These are phyloP conservation scores for Eriocheir sinensis DNA, from an alignment of 1,140 invertebrate genomes.

Conservation along the genomic window DNA sequence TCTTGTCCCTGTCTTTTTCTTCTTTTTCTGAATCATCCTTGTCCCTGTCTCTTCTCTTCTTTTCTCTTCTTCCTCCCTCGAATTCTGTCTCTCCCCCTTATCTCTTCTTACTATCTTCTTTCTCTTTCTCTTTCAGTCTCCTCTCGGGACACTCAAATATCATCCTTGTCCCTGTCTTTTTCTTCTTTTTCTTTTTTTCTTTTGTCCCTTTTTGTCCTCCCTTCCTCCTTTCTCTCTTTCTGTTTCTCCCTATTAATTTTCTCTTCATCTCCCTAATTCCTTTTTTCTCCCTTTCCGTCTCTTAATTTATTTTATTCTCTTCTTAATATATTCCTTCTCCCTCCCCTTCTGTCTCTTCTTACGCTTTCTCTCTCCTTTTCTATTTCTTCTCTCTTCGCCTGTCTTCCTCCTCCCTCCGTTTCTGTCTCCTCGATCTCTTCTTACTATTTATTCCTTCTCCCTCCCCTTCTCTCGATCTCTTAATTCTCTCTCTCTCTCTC, in stretches of 20 bases:
- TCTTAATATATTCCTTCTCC: background rate
- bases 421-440: too few species aligned
- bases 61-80: too few species aligned
- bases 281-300: too few species aligned
- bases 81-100: background rate
- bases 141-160: too few species aligned
- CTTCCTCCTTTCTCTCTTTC: background rate
- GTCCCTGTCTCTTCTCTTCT: background rate
- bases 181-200: background rate
- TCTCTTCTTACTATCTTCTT: background rate
- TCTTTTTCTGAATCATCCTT: background rate
- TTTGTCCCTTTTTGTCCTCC: background rate
- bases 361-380: background rate
- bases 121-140: background rate
- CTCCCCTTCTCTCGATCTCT: too few species aligned
- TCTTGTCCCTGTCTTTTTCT: too few species aligned
- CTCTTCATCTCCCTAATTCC: background rate
- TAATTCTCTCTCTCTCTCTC: background rate
- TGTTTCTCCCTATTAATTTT: background rate
- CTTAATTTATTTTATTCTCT: too few species aligned
- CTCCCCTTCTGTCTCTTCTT: background rate
- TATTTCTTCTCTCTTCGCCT: background rate
- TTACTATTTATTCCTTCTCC: too few species aligned
- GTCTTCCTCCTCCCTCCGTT: background rate
- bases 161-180: background rate